Evolutionary conservation across 1,140 invertebrate genomes (phyloP).

Genomic region (Brachionus plicatilis): DNA sequence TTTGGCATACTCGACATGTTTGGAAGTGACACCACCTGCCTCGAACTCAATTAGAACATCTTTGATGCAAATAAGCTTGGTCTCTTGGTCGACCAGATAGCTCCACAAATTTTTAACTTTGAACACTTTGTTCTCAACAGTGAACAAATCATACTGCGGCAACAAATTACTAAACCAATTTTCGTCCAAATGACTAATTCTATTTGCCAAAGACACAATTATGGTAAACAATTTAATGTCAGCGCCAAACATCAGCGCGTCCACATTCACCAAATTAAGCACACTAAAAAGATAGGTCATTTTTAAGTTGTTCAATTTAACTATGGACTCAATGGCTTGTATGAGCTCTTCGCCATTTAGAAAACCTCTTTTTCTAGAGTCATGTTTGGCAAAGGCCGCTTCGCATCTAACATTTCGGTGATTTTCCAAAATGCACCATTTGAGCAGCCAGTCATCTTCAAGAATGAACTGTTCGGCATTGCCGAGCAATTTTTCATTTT

Average conservation of each 20-base stretch:
- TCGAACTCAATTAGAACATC: constrained; percentile 30
- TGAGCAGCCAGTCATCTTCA: constrained; percentile 31
- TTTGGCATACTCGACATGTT: constrained; percentile 34
- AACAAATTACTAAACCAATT: constrained; percentile 25
- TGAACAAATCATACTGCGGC: constrained; percentile 22
- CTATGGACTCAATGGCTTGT: background rate
- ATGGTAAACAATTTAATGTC: constrained; percentile 25
- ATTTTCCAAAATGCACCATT: constrained; percentile 38
- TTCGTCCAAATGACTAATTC: constrained; percentile 21
- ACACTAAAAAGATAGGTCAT: constrained; percentile 38
- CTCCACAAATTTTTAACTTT: constrained; percentile 33
- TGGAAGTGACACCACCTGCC: constrained; percentile 27
- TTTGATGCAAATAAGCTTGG: constrained; percentile 22
- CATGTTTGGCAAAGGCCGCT: background rate
- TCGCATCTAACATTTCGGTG: constrained; percentile 12
- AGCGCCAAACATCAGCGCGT: background rate
- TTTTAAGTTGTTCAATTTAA: constrained; percentile 18
- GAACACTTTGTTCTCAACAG: constrained; percentile 32
- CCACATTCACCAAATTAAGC: constrained; percentile 19
- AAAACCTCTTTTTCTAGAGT: background rate
- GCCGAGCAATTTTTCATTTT: background rate
- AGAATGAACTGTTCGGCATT: background rate
- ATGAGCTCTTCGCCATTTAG: background rate
- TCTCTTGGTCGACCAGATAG: background rate
- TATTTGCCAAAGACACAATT: constrained; percentile 4